A percentile compares a stretch with the other conserved stretches of the same genome.
Evolutionary conservation across 1,140 invertebrate species (phyloP).

Genomic region (Tribolium castaneum): DNA sequence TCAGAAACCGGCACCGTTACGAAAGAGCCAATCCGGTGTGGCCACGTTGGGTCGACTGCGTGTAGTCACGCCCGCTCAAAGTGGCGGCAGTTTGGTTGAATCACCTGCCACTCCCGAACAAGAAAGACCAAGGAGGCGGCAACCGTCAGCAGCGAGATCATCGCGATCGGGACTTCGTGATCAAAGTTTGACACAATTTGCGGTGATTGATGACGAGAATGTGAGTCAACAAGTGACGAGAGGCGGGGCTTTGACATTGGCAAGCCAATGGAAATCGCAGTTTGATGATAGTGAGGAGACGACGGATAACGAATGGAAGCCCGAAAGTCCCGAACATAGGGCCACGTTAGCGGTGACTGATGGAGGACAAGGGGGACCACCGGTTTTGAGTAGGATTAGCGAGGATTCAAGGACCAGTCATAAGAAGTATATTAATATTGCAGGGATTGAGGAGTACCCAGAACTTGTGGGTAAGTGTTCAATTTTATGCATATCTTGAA

Average conservation of each 20-base stretch:
- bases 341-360: slow-evolving; percentile 48
- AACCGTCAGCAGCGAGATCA: slow-evolving; percentile 58
- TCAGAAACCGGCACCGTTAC: slow-evolving; percentile 58
- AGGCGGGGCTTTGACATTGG: slow-evolving; percentile 81
- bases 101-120: slow-evolving; percentile 62
- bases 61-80: slow-evolving; percentile 67
- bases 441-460: slow-evolving; percentile 76
- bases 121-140: slow-evolving; percentile 59
- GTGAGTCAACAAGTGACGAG: slow-evolving; percentile 89
- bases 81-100: slow-evolving; percentile 58
- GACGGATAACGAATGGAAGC: slow-evolving; percentile 93
- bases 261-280: slow-evolving; percentile 93
- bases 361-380: slow-evolving; percentile 59
- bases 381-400: slow-evolving; percentile 69
- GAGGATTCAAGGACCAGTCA: slow-evolving; percentile 67
- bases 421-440: slow-evolving; percentile 73
- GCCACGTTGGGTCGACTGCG: slow-evolving; percentile 71
- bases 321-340: slow-evolving; percentile 81
- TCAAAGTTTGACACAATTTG: slow-evolving; percentile 84
- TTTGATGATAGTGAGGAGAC: slow-evolving; percentile 94
- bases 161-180: slow-evolving; percentile 65
- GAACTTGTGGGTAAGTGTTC: slow-evolving; percentile 66
- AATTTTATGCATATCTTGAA: background rate
- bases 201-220: slow-evolving; percentile 93
- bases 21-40: slow-evolving; percentile 62